Percentiles rank a stretch among this genome's conserved stretches.
Conservation (phyloP, 2,797 vertebrate genomes). For the Scleropages formosus region DNA sequence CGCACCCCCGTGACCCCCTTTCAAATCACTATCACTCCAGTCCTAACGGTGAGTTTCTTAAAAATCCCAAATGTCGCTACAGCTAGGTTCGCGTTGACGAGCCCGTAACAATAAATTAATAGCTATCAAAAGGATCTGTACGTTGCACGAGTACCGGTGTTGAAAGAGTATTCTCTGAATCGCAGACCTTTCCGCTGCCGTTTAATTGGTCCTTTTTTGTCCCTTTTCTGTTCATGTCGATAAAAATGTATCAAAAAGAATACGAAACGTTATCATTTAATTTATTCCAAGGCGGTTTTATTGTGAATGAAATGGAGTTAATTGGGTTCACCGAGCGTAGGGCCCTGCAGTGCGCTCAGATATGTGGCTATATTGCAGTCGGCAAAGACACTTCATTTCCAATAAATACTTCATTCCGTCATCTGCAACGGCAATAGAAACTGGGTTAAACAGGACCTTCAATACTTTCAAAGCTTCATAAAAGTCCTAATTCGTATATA, state of each 20-base stretch:
- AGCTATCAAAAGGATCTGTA: neutral
- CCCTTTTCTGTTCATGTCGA: neutral
- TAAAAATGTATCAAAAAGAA: constrained; percentile 21
- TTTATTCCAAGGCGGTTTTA: constrained; percentile 23
- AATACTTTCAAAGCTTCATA: constrained; percentile 35
- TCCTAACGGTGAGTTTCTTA: too few species aligned
- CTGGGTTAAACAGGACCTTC: constrained; percentile 43
- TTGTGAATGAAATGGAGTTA: constrained; percentile 29
- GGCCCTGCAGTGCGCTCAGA: constrained; percentile 3
- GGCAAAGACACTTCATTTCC: constrained; percentile 41
- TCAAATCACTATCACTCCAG: too few species aligned
- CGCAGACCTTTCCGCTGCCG: constrained; percentile 11
- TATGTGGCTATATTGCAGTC: constrained; percentile 42
- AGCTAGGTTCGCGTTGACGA: too few species aligned
- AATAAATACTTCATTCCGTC: constrained; percentile 45
- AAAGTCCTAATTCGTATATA: constrained; percentile 41
- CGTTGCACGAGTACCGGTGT: neutral
- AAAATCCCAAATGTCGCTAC: neutral
- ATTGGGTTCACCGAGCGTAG: constrained; percentile 17
- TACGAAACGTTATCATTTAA: constrained; percentile 30
- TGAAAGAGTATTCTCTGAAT: neutral
- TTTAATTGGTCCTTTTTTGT: constrained; percentile 23
- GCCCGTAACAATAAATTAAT: neutral
- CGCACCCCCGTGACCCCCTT: too few species aligned
- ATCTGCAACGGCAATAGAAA: constrained; percentile 39